phyloP scores from a whole-genome alignment of 2,113 vertebrate genomes.

The Mionectes macconnelli region DNA sequence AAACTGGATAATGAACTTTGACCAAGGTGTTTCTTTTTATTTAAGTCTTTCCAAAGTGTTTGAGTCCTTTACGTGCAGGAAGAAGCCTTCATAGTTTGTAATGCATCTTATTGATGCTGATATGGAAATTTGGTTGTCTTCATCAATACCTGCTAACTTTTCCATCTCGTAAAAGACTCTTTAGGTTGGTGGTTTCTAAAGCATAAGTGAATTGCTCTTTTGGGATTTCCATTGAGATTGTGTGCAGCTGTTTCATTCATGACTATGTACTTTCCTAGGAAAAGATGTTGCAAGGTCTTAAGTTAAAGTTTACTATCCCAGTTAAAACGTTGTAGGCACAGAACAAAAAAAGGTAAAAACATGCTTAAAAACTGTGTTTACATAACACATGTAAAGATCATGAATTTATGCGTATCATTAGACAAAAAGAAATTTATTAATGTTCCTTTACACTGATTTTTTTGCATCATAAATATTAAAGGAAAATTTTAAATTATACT shows the following conservation, averaged over 20 bases:
- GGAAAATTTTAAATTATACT: neutral
- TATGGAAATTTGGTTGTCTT: neutral
- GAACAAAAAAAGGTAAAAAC: neutral
- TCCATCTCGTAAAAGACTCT: neutral
- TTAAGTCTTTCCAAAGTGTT: neutral
- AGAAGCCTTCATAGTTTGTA: neutral
- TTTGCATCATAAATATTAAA: neutral
- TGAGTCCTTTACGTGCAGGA: neutral
- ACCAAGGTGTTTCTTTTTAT: neutral
- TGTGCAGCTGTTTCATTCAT: rapidly evolving
- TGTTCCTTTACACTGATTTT: neutral
- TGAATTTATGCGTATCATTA: neutral
- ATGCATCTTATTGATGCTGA: neutral
- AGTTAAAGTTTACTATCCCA: neutral
- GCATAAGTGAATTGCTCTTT: neutral
- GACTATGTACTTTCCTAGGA: neutral
- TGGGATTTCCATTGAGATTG: neutral
- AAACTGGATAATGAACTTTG: neutral
- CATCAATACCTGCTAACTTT: neutral
- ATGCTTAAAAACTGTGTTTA: neutral
- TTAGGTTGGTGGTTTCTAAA: neutral
- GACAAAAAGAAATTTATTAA: neutral
- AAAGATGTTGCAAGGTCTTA: neutral
- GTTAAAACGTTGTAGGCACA: neutral
- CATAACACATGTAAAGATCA: neutral